phyloP scores from a whole-genome alignment of 1,140 invertebrate species.

The Eueides isabella region DNA sequence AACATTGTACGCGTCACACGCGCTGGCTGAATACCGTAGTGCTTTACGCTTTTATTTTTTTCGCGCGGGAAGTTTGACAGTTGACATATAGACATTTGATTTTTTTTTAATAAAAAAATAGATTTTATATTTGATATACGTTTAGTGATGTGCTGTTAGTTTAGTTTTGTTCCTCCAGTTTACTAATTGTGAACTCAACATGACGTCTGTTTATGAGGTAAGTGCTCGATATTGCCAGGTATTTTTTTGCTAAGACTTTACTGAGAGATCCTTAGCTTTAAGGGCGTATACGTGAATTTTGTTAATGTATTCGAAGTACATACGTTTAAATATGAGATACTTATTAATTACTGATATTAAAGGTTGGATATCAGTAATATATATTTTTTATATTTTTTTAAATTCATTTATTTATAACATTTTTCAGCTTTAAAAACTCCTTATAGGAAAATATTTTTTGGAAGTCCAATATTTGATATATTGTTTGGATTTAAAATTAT shows the following conservation, averaged over 20 bases:
- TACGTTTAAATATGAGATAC: not conserved
- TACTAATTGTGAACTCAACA: slow-evolving; percentile 59
- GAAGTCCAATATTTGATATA: no score
- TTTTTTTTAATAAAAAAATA: slow-evolving; percentile 26
- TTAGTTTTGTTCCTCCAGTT: slow-evolving; percentile 41
- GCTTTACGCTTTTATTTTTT: slow-evolving; percentile 53
- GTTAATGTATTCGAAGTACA: not conserved
- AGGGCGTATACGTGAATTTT: not conserved
- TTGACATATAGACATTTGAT: slow-evolving; percentile 41
- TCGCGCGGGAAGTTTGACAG: slow-evolving; percentile 67
- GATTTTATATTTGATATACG: slow-evolving; percentile 21
- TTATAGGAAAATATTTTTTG: no score
- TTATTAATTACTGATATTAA: no score
- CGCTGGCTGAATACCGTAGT: slow-evolving; percentile 60
- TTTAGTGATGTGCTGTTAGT: slow-evolving; percentile 57
- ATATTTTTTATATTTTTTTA: no score
- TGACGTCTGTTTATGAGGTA: slow-evolving; percentile 77
- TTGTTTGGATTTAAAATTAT: no score
- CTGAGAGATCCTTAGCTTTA: not conserved
- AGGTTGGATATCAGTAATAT: no score
- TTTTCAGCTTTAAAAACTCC: no score
- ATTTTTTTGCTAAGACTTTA: slow-evolving; percentile 65
- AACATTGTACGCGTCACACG: slow-evolving; percentile 75
- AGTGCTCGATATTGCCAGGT: slow-evolving; percentile 72
- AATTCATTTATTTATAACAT: no score